Base-by-base conservation (phyloP, 1,140 invertebrate species). In the Vanessa tameamea region DNA sequence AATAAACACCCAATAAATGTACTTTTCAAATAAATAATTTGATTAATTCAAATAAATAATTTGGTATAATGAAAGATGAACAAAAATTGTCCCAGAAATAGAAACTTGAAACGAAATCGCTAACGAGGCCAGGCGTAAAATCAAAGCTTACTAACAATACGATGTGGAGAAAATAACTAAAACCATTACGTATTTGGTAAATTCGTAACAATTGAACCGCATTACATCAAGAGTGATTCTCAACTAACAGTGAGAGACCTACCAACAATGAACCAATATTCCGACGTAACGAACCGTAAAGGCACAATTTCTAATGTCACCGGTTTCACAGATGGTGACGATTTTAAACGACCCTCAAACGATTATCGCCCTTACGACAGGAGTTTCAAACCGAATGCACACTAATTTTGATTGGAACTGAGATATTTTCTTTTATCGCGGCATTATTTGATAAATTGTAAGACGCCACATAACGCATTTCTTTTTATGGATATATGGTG, bases 261-360 rank as follows among this genome's bases (percentile, higher is more conserved):
- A 80, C 78, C 73, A 74, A 84, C 82, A 87, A 87, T 85, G 80
- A 82, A 83, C 81, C 84, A 86, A 86, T 87, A 83, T 87, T 82
- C 77, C 72, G 72, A 72, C 47, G 71, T 84, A 87, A 87, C 85
- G 85, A 87, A 87, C 80, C 78, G 81, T 76, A 72, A 78, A 76
- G 73, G 76, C 78, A 83, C 81, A 82, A 86, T 85, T 87, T 81
- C 77, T 81, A 72, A 75, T 66, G 66, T 79, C 48, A 53, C 63
- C 77, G 57, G 76, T 78, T 84, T 73, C 69, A 74, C 80, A 84
- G 81, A 82, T 83, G 82, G 84, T 79, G 84, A 85, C 82, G 74
- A 79, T 85, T 81, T 83, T 53, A 81, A 80, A 16, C 51, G 69
- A 55, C 79, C 79, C 81, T 78, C 80, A 77, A 73, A 76, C 73